Conservation (phyloP, 2,888 invertebrate species). For the Ceramica pisi region DNA sequence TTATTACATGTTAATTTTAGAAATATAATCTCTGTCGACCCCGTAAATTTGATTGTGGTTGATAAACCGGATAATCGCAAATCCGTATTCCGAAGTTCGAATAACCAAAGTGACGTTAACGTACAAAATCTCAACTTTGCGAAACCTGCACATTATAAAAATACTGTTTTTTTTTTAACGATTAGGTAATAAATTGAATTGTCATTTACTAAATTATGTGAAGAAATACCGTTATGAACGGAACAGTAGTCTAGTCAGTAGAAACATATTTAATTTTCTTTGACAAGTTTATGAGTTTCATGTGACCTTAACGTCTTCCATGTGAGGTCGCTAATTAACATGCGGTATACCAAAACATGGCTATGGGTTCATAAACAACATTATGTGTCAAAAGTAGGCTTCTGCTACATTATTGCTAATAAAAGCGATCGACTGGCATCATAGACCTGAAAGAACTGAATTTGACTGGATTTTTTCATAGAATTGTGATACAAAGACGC, state of each 20-base stretch:
- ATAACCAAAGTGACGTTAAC: no score
- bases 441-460: no score
- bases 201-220: not conserved
- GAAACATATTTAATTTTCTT: slow-evolving; percentile 17
- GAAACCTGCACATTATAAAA: not conserved
- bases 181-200: not conserved
- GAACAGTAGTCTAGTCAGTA: slow-evolving; percentile 16
- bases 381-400: not conserved
- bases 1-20: no score
- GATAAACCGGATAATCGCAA: no score
- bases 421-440: no score
- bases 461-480: no score
- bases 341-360: slow-evolving; percentile 9
- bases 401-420: not conserved
- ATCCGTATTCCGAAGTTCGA: no score
- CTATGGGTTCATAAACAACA: slow-evolving; percentile 30
- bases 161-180: not conserved
- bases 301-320: slow-evolving; percentile 58
- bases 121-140: not conserved
- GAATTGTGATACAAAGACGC: no score
- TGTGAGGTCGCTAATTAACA: slow-evolving; percentile 56
- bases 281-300: slow-evolving; percentile 54
- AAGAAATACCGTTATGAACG: not conserved
- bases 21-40: no score
- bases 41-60: no score